Evolutionary conservation across 2,113 vertebrate species (phyloP), one percentile per base, ranked within the genome.

Genomic region (Meles meles): DNA sequence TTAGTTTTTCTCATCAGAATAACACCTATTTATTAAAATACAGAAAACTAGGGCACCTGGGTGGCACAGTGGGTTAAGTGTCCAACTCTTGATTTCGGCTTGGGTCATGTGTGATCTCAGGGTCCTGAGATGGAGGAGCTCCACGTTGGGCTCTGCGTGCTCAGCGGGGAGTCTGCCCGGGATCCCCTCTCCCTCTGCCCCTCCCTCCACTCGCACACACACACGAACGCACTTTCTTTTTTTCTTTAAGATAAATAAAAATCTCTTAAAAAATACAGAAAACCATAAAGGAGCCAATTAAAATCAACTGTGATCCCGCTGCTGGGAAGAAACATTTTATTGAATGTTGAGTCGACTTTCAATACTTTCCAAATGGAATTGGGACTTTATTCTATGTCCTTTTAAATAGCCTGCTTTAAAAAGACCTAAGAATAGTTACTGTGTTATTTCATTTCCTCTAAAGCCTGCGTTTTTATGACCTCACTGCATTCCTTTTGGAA

Each of bases 381-480:
- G 49, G 31, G 71, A 5, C 59, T 39, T 77, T 15, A 3, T 79
- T 52, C 29, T 52, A 0, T 61, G 23, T 79, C 5, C 25, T 49
- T 85, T 65, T 37, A 57, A 85, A 27, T 42, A 14, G 52, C 21
- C 37, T 59, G 34, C 23, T 39, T 74, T 65, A 27, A 6, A 84
- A 80, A 77, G 94, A 47, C 49, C 25, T 25, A 23, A 57, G 13
- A 3, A 4, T 31, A 12, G 21, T 59, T 12, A 12, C 21, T 31
- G 1, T 42, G 10, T 42, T 63, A 2, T 5, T 42, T 52, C 6
- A 13, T 37, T 55, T 44, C 1, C 42, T 5, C n/a, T 20, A 1
- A 49, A 44, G 6, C 59, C 55, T 0, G 1, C 37, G 4, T 52
- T 57, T 67, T 55, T 37, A 0, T 11, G 57, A 27, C 37, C 8